These are phyloP conservation scores for Gallinago nigripennis DNA, from an alignment of 2,797 vertebrate species.

Conservation along the genomic window DNA sequence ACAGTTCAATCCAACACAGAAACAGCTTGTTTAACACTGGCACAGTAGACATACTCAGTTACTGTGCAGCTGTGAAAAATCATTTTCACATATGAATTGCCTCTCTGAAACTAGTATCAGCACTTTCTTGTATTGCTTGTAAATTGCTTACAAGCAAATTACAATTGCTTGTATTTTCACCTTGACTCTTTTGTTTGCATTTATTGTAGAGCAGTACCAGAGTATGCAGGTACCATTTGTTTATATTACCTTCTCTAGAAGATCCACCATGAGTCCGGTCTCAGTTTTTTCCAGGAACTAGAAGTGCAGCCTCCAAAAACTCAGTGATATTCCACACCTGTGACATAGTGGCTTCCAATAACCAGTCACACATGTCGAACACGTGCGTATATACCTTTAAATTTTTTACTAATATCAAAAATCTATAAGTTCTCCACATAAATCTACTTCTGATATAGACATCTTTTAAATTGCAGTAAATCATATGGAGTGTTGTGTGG, in stretches of 20 bases:
- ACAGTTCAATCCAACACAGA: not conserved
- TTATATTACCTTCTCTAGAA: not conserved
- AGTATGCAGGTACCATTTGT: not conserved
- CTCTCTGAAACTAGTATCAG: not conserved
- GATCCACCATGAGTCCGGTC: not conserved
- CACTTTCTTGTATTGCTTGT: not conserved
- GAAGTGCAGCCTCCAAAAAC: not conserved
- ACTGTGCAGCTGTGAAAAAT: not conserved
- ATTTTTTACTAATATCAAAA: not conserved
- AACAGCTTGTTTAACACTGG: not conserved
- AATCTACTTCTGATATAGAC: not conserved
- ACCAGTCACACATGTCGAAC: not conserved
- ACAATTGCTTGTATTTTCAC: not conserved
- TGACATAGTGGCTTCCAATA: not conserved
- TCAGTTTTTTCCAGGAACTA: not conserved
- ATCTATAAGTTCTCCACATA: not conserved
- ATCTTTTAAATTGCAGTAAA: not conserved
- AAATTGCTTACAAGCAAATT: no score
- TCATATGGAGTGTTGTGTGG: accelerated
- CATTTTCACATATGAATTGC: not conserved
- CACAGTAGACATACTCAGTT: not conserved
- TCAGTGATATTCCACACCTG: not conserved
- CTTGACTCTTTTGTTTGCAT: not conserved
- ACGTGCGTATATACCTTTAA: not conserved
- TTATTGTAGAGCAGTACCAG: not conserved